A percentile compares a stretch with the other conserved stretches of the same genome.
These are phyloP conservation scores for Trichogramma pretiosum DNA, from an alignment of 1,140 invertebrate genomes.

Conservation along the genomic window DNA sequence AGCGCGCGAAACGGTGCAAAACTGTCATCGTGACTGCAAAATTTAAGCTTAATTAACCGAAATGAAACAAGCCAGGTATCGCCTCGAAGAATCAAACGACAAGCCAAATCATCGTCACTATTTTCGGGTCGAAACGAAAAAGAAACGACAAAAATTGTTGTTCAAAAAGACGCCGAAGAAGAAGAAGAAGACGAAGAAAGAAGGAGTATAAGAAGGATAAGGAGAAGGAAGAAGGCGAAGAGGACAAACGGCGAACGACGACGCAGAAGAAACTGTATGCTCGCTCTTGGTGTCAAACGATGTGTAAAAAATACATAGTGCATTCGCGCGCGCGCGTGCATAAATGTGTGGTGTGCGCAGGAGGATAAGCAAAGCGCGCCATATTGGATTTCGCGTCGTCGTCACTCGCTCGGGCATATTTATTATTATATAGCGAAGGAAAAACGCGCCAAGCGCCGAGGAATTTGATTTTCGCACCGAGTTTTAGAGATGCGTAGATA, in stretches of 20 bases:
- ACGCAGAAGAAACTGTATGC: background rate
- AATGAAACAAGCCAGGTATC: conserved; percentile 7
- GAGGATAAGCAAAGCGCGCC: no score
- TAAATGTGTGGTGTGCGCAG: no score
- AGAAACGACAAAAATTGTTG: background rate
- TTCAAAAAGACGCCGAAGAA: background rate
- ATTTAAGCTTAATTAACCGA: conserved; percentile 15
- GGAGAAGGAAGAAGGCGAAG: no score
- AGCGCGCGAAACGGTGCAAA: background rate
- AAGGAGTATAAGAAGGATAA: no score
- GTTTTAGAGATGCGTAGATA: no score
- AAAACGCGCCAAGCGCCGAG: background rate
- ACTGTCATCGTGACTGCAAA: no score
- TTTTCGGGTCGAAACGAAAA: background rate
- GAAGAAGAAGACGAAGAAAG: background rate
- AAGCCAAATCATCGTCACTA: conserved; percentile 12
- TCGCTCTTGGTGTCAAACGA: conserved; percentile 5
- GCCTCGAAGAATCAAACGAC: conserved; percentile 7
- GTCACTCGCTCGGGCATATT: background rate
- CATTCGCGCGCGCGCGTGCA: background rate
- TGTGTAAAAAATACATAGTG: conserved; percentile 7
- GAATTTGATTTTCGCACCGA: no score
- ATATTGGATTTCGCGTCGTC: conserved; percentile 17
- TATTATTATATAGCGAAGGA: background rate
- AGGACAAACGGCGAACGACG: no score